Evolutionary conservation across 1,140 invertebrate genomes (phyloP), one percentile per base, ranked within the genome.

Genomic region (Drosophila arizonae): DNA sequence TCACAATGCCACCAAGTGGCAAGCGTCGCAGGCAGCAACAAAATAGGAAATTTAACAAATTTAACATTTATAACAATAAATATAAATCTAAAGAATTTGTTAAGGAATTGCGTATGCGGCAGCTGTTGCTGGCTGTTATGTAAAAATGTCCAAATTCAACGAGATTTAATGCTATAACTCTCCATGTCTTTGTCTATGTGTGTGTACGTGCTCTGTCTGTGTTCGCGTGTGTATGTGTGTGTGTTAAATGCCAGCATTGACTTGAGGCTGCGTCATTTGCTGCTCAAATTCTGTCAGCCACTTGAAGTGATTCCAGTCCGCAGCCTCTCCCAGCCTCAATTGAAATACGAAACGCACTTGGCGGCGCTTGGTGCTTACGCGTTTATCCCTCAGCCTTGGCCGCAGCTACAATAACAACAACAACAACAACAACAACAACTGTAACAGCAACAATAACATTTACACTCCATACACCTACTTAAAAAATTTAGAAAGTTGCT

Each of bases 401-500:
- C 41, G 13, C 56, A 33, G 21, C 4, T 10, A 17, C 58, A 54
- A 8, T 28, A 72, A 15, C 30, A 68, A 9, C 57, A 50, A 24
- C 46, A 48, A n/a, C 30, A 72, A 15, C 30, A 68, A 9, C 57
- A 50, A 24, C 46, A 48, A n/a, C 30, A 67, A 6, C 56, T 30
- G n/a, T 41, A 48, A 11, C 21, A 24, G 9, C 21, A 50, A 50
- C 48, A 50, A 50, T 21, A 50, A 36, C 17, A 50, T 75, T 81
- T 76, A 79, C 82, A 82, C 71, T 72, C 76, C 66, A 90, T 87
- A 90, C 86, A 87, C 86, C 86, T 90, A 90, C 86, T 90, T 90
- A 87, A 74, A 85, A 39, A 87, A 76, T 89, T 89, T 90, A 90
- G 86, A 90, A 90, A 90, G 86, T 90, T 90, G 86, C 64, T 71